A percentile compares a stretch with the other conserved stretches of the same genome.
Evolutionary conservation across 2,113 vertebrate species (phyloP).

Genomic region (Actinemys pallida): DNA sequence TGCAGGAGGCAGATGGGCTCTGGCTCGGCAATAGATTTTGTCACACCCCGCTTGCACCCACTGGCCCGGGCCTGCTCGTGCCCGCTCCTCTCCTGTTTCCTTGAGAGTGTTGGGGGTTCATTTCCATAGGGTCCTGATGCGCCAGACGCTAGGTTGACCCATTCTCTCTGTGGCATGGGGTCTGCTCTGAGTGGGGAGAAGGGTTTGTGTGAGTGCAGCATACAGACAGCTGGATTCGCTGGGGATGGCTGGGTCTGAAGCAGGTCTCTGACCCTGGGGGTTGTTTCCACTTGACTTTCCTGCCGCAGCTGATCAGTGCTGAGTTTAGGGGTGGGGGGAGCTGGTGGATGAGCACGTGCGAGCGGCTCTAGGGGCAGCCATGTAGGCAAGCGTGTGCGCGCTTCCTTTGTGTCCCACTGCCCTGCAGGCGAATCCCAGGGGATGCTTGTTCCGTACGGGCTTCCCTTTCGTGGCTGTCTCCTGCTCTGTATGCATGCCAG

Average conservation of each 20-base stretch:
- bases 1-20: background rate
- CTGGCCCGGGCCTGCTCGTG: background rate
- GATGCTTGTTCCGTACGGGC: background rate
- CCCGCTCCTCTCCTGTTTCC: background rate
- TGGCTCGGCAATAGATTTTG: background rate
- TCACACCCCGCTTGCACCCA: background rate
- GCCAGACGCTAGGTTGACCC: too few species aligned
- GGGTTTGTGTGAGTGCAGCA: background rate
- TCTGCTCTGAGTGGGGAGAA: background rate
- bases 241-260: background rate
- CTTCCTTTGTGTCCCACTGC: background rate
- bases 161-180: background rate
- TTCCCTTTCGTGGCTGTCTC: background rate
- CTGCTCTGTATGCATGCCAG: background rate
- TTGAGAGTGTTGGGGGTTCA: too few species aligned
- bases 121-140: background rate
- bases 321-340: accelerated
- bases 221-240: background rate
- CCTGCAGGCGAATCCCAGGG: conserved; percentile 16
- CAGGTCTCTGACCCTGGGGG: background rate
- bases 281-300: background rate
- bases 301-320: accelerated
- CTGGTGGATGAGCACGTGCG: accelerated
- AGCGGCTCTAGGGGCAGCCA: accelerated
- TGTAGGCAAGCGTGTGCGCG: conserved; percentile 22